These are phyloP conservation scores for Pachliopta kotzebuea DNA, from an alignment of 2,888 invertebrate genomes.

Conservation along the genomic window DNA sequence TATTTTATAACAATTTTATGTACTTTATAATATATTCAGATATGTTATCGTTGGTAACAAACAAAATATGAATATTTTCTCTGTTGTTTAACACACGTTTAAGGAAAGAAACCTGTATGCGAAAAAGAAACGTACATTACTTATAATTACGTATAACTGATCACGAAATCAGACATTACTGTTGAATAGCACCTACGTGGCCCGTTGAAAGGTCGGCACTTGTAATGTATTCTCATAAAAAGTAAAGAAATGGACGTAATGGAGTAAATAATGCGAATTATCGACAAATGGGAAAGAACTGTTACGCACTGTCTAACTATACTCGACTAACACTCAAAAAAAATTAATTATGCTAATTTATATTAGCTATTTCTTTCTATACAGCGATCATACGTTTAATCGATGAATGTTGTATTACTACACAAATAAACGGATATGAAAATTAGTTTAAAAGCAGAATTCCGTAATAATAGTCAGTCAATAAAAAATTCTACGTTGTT, in stretches of 20 bases:
- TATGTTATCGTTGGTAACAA: too few relatives aligned
- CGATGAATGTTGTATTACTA: too few relatives aligned
- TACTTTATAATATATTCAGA: too few relatives aligned
- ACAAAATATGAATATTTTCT: too few relatives aligned
- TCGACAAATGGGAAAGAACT: constrained; percentile 48
- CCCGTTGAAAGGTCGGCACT: constrained; percentile 18
- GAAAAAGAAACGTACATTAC: background rate
- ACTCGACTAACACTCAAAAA: background rate
- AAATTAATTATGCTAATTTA: too few relatives aligned
- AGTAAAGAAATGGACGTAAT: constrained; percentile 52
- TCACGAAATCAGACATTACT: constrained; percentile 18
- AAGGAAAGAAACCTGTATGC: background rate
- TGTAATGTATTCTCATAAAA: constrained; percentile 50
- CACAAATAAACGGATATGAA: too few relatives aligned
- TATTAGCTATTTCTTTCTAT: too few relatives aligned
- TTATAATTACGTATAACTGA: constrained; percentile 2
- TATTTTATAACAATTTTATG: too few relatives aligned
- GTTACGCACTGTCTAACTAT: constrained; percentile 47
- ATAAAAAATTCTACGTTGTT: too few relatives aligned
- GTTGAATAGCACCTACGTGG: constrained; percentile 20
- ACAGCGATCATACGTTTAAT: too few relatives aligned
- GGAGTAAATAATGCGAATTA: constrained; percentile 57
- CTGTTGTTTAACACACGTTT: background rate
- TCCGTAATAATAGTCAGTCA: too few relatives aligned
- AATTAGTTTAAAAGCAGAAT: too few relatives aligned